Evolutionary conservation across 2,797 vertebrate genomes (phyloP).

Genomic region (Brachyrhaphis roseni): DNA sequence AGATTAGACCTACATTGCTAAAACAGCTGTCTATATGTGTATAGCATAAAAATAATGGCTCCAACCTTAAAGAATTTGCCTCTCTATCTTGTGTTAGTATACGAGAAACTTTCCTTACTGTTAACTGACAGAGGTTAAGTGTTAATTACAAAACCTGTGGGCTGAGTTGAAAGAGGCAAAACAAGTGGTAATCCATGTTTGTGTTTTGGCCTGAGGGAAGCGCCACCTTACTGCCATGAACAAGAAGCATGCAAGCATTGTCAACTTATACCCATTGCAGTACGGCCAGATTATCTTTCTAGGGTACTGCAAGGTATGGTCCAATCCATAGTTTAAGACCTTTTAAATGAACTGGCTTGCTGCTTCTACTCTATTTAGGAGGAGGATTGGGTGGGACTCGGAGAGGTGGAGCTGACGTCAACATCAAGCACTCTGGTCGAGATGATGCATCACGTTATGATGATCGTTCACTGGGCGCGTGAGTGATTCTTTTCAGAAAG

Average conservation of each 20-base stretch:
- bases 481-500: slow-evolving; percentile 23
- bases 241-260: neutral
- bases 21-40: neutral
- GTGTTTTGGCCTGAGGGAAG: neutral
- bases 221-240: neutral
- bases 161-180: neutral
- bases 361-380: slow-evolving; percentile 59
- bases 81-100: neutral
- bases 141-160: neutral
- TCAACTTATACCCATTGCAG: neutral
- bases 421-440: slow-evolving; percentile 92
- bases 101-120: neutral
- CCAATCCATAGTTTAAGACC: neutral
- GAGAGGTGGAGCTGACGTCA: slow-evolving; percentile 92
- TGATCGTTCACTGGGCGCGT: slow-evolving; percentile 79
- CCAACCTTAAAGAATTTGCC: neutral
- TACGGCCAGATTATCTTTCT: neutral
- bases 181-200: neutral
- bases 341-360: neutral
- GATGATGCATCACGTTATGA: slow-evolving; percentile 87
- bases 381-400: slow-evolving; percentile 82
- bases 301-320: neutral
- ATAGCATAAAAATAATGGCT: neutral
- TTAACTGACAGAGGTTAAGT: neutral
- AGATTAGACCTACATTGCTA: neutral